phyloP scores from a whole-genome alignment of 2,888 invertebrate genomes.

The Andrena chrysosceles region DNA sequence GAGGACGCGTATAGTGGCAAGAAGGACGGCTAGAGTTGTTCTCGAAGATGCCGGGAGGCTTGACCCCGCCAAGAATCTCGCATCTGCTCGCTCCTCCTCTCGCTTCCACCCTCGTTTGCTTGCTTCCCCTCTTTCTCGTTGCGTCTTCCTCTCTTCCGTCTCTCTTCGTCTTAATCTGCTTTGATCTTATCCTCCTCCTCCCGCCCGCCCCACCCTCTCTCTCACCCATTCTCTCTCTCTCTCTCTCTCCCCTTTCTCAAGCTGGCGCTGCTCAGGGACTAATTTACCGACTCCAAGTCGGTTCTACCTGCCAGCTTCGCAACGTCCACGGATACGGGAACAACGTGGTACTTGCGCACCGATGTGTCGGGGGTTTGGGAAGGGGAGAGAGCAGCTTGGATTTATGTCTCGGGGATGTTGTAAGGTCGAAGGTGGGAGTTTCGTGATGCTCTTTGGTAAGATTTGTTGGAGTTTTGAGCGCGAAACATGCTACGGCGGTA shows the following conservation, averaged over 20 bases:
- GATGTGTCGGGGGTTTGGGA: constrained; percentile 39
- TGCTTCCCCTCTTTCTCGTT: not conserved
- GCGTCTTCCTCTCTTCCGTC: constrained; percentile 27
- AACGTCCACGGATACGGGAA: constrained; percentile 61
- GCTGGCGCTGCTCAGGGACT: constrained; percentile 69
- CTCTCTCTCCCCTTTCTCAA: constrained; percentile 41
- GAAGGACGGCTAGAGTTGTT: constrained; percentile 57
- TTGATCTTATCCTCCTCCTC: constrained; percentile 28
- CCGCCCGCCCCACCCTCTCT: not conserved
- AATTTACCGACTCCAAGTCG: constrained; percentile 74
- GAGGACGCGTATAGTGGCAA: constrained; percentile 41
- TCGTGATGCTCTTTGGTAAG: constrained; percentile 23
- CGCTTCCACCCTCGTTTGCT: constrained; percentile 30
- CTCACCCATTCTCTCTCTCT: constrained; percentile 20
- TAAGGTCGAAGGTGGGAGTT: constrained; percentile 52
- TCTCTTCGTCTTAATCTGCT: constrained; percentile 47
- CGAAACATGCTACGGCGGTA: constrained; percentile 1
- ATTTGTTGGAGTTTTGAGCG: constrained; percentile 36
- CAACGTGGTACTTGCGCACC: constrained; percentile 49
- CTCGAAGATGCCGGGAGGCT: constrained; percentile 74
- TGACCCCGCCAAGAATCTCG: constrained; percentile 80
- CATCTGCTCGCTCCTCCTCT: constrained; percentile 76
- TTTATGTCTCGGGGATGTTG: constrained; percentile 54
- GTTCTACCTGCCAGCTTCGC: constrained; percentile 68
- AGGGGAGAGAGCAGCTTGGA: constrained; percentile 27